Evolutionary conservation across 2,888 invertebrate genomes (phyloP).

Genomic region (Synergus gifuensis): DNA sequence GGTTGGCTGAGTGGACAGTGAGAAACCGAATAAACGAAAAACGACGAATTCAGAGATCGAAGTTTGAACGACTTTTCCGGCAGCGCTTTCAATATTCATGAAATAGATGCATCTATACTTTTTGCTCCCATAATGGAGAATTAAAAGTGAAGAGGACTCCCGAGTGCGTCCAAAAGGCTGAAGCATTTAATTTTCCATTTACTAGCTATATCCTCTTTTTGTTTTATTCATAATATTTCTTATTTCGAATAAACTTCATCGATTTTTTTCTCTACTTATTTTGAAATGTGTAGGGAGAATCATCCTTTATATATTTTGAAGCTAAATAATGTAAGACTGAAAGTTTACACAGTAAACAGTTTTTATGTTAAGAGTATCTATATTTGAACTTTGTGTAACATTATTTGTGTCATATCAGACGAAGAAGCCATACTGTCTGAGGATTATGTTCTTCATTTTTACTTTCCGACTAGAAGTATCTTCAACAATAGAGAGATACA

Average conservation of each 20-base stretch:
- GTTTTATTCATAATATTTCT: neutral
- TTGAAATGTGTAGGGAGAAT: neutral
- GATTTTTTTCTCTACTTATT: no score
- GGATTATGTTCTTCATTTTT: conserved; percentile 33
- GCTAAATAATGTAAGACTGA: neutral
- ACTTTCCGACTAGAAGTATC: conserved; percentile 23
- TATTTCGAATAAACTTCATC: neutral
- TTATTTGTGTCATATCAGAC: conserved; percentile 15
- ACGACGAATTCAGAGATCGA: conserved; percentile 34
- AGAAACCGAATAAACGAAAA: conserved; percentile 19
- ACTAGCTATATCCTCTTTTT: neutral
- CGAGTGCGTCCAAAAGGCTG: neutral
- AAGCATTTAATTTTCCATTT: conserved; percentile 32
- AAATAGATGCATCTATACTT: conserved; percentile 1
- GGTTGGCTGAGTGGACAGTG: conserved; percentile 6
- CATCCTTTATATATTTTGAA: neutral
- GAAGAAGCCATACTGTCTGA: conserved; percentile 2
- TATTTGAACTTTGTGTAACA: neutral
- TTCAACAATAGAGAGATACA: conserved; percentile 35
- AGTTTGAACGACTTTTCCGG: conserved; percentile 33
- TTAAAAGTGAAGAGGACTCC: conserved; percentile 22
- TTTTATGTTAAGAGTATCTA: neutral
- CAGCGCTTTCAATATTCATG: conserved; percentile 31
- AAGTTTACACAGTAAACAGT: neutral
- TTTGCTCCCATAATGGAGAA: conserved; percentile 3